phyloP scores from a whole-genome alignment of 2,797 vertebrate species.

The Geotrypetes seraphini region DNA sequence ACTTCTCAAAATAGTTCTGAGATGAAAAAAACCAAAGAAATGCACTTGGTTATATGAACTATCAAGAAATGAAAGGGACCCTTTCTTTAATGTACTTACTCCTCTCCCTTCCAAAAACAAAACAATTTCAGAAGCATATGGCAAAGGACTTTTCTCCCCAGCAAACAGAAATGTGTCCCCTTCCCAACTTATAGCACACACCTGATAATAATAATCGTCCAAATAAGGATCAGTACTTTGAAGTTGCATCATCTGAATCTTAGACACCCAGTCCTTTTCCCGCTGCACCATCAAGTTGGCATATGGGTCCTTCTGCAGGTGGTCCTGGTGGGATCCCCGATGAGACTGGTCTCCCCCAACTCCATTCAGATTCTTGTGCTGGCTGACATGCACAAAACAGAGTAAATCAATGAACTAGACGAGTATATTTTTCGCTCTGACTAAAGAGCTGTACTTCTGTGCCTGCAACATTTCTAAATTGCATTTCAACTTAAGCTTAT shows the following conservation, averaged over 20 bases:
- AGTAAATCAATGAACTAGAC: neutral
- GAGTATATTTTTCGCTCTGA: no score
- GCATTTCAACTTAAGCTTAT: no score
- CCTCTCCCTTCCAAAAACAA: no score
- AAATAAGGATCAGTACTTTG: conserved; percentile 94
- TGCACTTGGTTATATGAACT: no score
- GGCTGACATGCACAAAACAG: conserved; percentile 38
- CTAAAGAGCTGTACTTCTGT: no score
- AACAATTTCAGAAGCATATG: no score
- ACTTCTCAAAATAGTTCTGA: conserved; percentile 95
- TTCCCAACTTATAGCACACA: no score
- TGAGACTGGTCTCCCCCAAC: conserved; percentile 52
- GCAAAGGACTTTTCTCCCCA: no score
- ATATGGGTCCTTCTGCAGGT: conserved; percentile 76
- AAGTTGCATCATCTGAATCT: conserved; percentile 97
- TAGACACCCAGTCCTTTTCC: conserved; percentile 95
- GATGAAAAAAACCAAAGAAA: neutral
- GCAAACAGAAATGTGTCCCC: no score
- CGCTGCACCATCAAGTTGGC: conserved; percentile 91
- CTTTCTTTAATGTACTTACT: no score
- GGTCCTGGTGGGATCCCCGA: conserved; percentile 48
- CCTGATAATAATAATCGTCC: conserved; percentile 97
- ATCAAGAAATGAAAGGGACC: no score
- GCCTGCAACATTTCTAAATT: no score
- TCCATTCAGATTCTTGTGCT: conserved; percentile 54